Conservation (phyloP, 92 coral and sea anemone species). For the Virgularia gustaviana region DNA sequence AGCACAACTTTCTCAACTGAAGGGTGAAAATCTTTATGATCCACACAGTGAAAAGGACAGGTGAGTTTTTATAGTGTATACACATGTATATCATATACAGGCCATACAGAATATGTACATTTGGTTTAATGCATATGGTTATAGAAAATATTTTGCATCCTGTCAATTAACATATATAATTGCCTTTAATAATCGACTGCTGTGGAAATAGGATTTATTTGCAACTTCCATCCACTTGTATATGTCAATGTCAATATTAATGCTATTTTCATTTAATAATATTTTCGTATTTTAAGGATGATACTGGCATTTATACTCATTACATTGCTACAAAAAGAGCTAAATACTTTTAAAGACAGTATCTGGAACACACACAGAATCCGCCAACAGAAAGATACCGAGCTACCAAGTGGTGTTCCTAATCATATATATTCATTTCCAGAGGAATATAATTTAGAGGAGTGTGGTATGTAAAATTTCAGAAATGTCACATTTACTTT, state of each 20-base stretch:
- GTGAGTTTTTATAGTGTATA: constrained; percentile 3
- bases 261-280: background rate
- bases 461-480: too few species aligned
- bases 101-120: background rate
- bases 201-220: too few species aligned
- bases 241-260: too few species aligned
- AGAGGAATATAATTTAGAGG: too few species aligned
- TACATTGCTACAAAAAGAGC: too few species aligned
- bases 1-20: constrained; percentile 11
- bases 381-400: constrained; percentile 15
- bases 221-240: too few species aligned
- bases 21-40: constrained; percentile 8
- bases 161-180: constrained; percentile 9
- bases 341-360: too few species aligned
- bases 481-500: too few species aligned
- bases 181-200: too few species aligned
- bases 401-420: constrained; percentile 15
- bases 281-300: constrained; percentile 1
- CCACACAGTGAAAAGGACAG: too few species aligned
- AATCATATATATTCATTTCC: constrained; percentile 9
- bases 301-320: constrained; percentile 10
- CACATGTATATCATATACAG: too few species aligned
- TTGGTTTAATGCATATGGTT: background rate
- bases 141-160: background rate
- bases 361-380: constrained; percentile 13